These are phyloP conservation scores for Dryobota labecula DNA, from an alignment of 2,888 invertebrate species.

Conservation along the genomic window DNA sequence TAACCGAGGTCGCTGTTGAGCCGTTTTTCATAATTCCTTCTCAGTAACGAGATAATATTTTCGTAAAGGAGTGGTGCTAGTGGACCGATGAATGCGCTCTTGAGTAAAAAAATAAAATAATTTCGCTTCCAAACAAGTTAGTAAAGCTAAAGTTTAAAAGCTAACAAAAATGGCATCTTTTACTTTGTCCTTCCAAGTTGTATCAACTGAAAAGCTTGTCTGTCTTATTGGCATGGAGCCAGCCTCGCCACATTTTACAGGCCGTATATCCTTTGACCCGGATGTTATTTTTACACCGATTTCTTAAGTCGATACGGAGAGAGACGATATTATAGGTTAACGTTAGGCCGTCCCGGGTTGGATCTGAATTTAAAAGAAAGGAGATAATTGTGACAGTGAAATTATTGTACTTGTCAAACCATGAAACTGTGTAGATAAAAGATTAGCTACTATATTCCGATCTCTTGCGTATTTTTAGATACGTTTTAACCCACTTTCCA, in stretches of 20 bases:
- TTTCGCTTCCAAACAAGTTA: conserved; percentile 5
- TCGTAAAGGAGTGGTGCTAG: too few relatives aligned
- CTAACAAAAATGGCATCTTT: conserved; percentile 35
- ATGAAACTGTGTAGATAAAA: not conserved
- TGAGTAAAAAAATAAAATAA: conserved; percentile 16
- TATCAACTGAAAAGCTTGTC: conserved; percentile 46
- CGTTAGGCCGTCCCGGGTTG: not conserved
- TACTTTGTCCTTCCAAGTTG: conserved; percentile 42
- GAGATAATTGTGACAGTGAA: not conserved
- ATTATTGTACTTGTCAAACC: not conserved
- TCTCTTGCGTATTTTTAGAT: not conserved
- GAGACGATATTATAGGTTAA: not conserved
- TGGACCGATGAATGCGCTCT: too few relatives aligned
- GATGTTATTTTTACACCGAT: conserved; percentile 48
- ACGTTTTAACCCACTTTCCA: too few relatives aligned
- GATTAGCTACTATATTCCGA: not conserved
- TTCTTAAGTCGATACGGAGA: conserved; percentile 20
- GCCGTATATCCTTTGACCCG: conserved; percentile 37
- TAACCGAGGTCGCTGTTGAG: too few relatives aligned
- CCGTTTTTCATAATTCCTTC: too few relatives aligned
- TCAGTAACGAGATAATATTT: too few relatives aligned
- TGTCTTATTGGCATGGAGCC: conserved; percentile 57
- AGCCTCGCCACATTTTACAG: conserved; percentile 44
- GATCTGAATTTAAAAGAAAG: not conserved
- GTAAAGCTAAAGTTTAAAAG: conserved; percentile 25